A percentile compares a stretch with the other conserved stretches of the same genome.
Evolutionary conservation across 2,797 vertebrate species (phyloP).

Genomic region (Pachyuromys duprasi): DNA sequence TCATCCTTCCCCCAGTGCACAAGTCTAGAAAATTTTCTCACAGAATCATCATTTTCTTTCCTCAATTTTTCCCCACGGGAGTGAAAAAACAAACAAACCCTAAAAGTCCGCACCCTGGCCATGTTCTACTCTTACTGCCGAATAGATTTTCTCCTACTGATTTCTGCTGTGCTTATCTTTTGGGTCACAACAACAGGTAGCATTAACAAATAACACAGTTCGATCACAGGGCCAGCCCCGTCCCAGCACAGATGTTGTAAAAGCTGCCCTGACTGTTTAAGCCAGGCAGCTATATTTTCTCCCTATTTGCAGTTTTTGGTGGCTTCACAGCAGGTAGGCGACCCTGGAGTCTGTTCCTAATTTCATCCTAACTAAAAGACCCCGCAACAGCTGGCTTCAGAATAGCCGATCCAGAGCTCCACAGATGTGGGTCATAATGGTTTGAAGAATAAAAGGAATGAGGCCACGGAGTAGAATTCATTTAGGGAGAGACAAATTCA

Average conservation of each 20-base stretch:
- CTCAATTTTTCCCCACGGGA: conserved; percentile 53
- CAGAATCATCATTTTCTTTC: conserved; percentile 66
- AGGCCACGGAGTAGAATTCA: conserved; percentile 78
- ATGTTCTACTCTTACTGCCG: conserved; percentile 54
- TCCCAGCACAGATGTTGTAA: neutral
- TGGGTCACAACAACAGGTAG: neutral
- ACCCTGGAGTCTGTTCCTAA: conserved; percentile 86
- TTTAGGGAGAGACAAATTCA: conserved; percentile 81
- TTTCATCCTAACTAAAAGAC: conserved; percentile 84
- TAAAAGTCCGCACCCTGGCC: neutral
- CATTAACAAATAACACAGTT: neutral
- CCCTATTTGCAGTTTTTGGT: conserved; percentile 77
- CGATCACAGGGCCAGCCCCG: neutral
- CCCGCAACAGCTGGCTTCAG: conserved; percentile 85
- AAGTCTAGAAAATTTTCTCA: conserved; percentile 70
- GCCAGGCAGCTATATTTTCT: conserved; percentile 73
- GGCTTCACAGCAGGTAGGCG: conserved; percentile 86
- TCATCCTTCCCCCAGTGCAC: conserved; percentile 38
- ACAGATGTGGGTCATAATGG: conserved; percentile 84
- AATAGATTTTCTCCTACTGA: conserved; percentile 35
- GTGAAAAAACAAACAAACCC: neutral
- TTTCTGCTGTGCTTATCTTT: neutral
- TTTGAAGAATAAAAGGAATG: conserved; percentile 78
- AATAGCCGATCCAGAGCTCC: conserved; percentile 79
- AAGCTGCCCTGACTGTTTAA: conserved; percentile 45